Evolutionary conservation across 2,888 invertebrate species (phyloP).

Genomic region (Odontomyia ornata): DNA sequence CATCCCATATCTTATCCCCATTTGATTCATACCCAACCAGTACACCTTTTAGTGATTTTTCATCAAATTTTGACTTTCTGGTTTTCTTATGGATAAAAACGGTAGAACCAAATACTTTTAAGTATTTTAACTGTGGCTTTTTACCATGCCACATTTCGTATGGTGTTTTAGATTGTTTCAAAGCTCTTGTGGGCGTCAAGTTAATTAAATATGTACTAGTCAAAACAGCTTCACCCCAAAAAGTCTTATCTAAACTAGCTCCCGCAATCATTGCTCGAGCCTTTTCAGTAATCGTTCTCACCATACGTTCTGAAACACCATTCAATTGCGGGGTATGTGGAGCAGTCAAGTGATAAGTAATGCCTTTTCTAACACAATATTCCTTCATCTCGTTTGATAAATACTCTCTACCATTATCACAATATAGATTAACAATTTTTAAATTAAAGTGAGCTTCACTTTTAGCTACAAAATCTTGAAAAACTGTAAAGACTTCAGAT

Average conservation of each 20-base stretch:
- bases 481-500: slow-evolving; percentile 53
- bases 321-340: slow-evolving; percentile 58
- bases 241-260: slow-evolving; percentile 55
- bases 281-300: slow-evolving; percentile 56
- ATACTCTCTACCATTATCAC: slow-evolving; percentile 55
- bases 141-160: slow-evolving; percentile 59
- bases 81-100: slow-evolving; percentile 56
- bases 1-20: slow-evolving; percentile 57
- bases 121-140: slow-evolving; percentile 55
- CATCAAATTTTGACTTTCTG: slow-evolving; percentile 56
- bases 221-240: slow-evolving; percentile 60
- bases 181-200: slow-evolving; percentile 56
- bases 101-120: slow-evolving; percentile 58
- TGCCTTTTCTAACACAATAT: slow-evolving; percentile 54
- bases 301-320: slow-evolving; percentile 58
- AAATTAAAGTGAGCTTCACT: slow-evolving; percentile 52
- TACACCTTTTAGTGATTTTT: slow-evolving; percentile 57
- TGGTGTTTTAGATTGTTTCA: slow-evolving; percentile 57
- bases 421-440: slow-evolving; percentile 54
- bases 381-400: slow-evolving; percentile 54
- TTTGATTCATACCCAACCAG: slow-evolving; percentile 57
- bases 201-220: slow-evolving; percentile 60
- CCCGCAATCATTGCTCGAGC: slow-evolving; percentile 56
- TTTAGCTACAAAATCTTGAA: slow-evolving; percentile 53
- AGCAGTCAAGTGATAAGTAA: slow-evolving; percentile 57